phyloP scores from a whole-genome alignment of 2,113 vertebrate species.

The Brachypodius melanocephalos region DNA sequence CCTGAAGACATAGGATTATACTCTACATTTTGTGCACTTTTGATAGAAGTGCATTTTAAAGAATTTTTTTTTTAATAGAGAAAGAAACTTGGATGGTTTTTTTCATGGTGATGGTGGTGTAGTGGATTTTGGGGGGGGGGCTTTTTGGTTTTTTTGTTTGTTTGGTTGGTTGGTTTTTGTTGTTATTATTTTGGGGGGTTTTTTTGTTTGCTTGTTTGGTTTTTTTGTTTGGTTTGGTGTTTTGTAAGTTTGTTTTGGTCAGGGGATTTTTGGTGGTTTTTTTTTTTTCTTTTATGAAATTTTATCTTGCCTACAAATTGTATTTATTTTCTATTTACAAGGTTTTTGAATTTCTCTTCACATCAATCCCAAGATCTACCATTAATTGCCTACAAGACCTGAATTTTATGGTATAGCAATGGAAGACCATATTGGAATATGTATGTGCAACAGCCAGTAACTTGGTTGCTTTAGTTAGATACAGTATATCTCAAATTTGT shows the following conservation, averaged over 20 bases:
- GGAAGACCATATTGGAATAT: not conserved
- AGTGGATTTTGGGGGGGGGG: rapidly evolving
- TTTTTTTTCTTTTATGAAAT: not conserved
- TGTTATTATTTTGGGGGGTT: too few species aligned
- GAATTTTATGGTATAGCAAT: not conserved
- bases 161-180: not conserved
- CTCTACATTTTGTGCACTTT: not conserved
- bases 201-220: rapidly evolving
- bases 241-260: not conserved
- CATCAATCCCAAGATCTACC: not conserved
- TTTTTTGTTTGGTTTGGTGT: not conserved
- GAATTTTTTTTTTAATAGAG: not conserved
- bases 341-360: not conserved
- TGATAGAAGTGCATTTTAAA: not conserved
- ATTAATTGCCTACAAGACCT: not conserved
- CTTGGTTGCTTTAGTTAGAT: not conserved
- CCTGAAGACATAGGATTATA: not conserved
- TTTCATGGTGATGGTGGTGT: not conserved
- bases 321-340: not conserved
- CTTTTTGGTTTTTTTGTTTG: not conserved
- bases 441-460: not conserved
- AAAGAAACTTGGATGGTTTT: not conserved
- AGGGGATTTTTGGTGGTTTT: not conserved
- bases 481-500: not conserved
- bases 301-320: not conserved